A percentile compares a stretch with the other conserved stretches of the same genome.
Evolutionary conservation across 2,797 vertebrate genomes (phyloP).

Genomic region (Okamejei kenojei): DNA sequence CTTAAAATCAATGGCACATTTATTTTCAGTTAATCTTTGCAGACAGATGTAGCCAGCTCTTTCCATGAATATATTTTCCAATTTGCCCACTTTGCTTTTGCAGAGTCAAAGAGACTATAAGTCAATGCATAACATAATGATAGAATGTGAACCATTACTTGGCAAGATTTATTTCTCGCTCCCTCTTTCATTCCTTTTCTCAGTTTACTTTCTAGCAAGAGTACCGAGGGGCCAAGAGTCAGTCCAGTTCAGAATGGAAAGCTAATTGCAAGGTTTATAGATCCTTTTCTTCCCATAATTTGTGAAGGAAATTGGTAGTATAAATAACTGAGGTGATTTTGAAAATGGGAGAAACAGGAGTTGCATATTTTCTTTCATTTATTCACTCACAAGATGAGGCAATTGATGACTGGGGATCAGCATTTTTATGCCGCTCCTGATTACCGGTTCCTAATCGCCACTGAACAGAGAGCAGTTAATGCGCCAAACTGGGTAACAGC

Average conservation of each 20-base stretch:
- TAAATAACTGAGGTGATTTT: not conserved
- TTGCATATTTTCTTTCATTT: too few relatives aligned
- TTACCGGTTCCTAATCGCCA: too few relatives aligned
- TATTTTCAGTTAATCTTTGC: not conserved
- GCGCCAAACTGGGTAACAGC: too few relatives aligned
- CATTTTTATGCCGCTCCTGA: too few relatives aligned
- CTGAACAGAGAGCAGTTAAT: too few relatives aligned
- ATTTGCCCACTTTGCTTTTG: not conserved
- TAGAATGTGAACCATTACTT: not conserved
- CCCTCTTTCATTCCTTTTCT: not conserved
- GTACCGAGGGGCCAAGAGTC: not conserved
- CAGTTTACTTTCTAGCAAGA: not conserved
- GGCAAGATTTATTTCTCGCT: not conserved
- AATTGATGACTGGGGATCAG: too few relatives aligned
- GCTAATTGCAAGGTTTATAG: not conserved
- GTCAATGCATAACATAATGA: not conserved
- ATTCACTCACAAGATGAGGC: too few relatives aligned
- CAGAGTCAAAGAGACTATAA: not conserved
- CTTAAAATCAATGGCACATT: too few relatives aligned
- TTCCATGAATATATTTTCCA: not conserved
- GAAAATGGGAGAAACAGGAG: not conserved
- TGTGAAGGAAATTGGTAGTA: not conserved
- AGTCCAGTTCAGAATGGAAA: not conserved
- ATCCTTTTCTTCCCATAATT: not conserved
- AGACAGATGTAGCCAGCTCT: not conserved